Conservation (phyloP, 2,888 invertebrate genomes). For the Cremastinae sp. region DNA sequence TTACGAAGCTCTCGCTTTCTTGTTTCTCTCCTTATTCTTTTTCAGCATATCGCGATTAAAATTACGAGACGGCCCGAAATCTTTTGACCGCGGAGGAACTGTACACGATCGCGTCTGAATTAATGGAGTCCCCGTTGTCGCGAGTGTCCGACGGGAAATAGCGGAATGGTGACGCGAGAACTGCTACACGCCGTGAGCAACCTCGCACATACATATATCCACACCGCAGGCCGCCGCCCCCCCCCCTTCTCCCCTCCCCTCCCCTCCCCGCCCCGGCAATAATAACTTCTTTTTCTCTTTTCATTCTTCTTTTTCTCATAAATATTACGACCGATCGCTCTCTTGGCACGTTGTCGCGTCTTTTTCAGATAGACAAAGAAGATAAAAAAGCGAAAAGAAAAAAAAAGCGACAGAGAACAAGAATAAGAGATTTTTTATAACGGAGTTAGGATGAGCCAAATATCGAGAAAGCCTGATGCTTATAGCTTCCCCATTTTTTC, state of each 20-base stretch:
- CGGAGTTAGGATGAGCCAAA: constrained; percentile 23
- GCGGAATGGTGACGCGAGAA: constrained; percentile 69
- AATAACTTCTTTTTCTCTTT: constrained; percentile 44
- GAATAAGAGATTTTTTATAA: constrained; percentile 47
- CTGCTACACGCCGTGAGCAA: constrained; percentile 40
- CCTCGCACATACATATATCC: constrained; percentile 56
- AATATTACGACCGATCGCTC: constrained; percentile 54
- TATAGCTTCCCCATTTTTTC: no score
- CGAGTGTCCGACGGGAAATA: constrained; percentile 70
- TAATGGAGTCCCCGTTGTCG: constrained; percentile 62
- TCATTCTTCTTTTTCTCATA: constrained; percentile 35
- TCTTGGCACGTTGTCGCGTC: constrained; percentile 25
- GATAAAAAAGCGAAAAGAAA: constrained; percentile 12
- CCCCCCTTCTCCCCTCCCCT: no score
- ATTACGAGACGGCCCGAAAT: constrained; percentile 41
- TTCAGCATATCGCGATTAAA: constrained; percentile 18
- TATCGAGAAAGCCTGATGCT: no score
- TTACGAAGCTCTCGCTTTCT: constrained; percentile 5
- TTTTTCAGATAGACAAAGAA: not conserved
- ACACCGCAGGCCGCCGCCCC: no score
- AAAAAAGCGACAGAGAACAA: constrained; percentile 35
- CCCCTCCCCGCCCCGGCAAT: no score
- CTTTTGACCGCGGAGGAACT: constrained; percentile 33
- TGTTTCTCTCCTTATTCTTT: constrained; percentile 18
- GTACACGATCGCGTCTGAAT: constrained; percentile 55